Base-by-base conservation (phyloP, 2,797 vertebrate species). In the Iguana delicatissima region DNA sequence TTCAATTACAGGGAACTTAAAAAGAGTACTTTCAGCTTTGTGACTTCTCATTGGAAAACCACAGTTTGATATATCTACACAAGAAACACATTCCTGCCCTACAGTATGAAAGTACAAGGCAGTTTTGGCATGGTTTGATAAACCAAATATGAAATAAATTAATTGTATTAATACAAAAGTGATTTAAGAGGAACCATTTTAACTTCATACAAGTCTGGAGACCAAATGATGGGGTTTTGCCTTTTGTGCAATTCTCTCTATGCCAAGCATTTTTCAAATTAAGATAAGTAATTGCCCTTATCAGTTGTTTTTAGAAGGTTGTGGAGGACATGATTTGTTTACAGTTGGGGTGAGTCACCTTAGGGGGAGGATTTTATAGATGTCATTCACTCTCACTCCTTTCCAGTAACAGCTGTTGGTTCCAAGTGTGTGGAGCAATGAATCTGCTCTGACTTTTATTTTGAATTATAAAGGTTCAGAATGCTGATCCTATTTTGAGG, bases 41-140 rank as follows among this genome's bases (percentile, higher is more conserved):
- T 92, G 91, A 85, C 91, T 94, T 94, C 80, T n/a, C 38, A 14
- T 93, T 92, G 88, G 88, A 84, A 93, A 46, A 79, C 1, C 26
- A 81, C n/a, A 84, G 22, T 89, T 92, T 79, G 73, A 92, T 90
- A 81, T 90, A 2, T 79, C 80, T 87, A 7, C 74, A 6, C 62
- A 93, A 81, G 73, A 90, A 89, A 46, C 26, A 88, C 84, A 90
- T 91, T 72, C 6, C 9, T 85, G 29, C 6, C 24, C 35, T n/a
- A n/a, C 8, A 26, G 69, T 50, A 62, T n/a, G 32, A 42, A 59
- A 88, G 18, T 82, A 16, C 10, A 72, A 73, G 20, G 6, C 4
- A n/a, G 67, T 52, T 85, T 62, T 55, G 32, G 85, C 38, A 72
- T 59, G 73, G 18, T 38, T 32, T 73, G 93, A 74, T 85, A 93